These are phyloP conservation scores for Drosophila kuntzei DNA, from an alignment of 2,888 invertebrate species.

Conservation along the genomic window DNA sequence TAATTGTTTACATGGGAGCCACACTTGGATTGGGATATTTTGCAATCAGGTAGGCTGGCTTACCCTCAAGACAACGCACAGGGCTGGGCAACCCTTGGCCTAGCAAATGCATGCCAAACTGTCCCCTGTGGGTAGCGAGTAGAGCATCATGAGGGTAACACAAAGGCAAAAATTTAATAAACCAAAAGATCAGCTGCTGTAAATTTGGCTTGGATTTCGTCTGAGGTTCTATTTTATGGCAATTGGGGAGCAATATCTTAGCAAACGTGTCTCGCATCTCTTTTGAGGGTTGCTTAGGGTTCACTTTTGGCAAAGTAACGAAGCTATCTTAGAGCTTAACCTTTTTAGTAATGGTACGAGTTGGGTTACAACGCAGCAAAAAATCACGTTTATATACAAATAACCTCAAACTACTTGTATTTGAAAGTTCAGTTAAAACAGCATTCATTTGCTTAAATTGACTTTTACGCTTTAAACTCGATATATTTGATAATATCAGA, in stretches of 20 bases:
- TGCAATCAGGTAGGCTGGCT: slow-evolving; percentile 65
- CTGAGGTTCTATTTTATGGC: slow-evolving; percentile 53
- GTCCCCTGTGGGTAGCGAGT: slow-evolving; percentile 64
- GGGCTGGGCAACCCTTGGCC: slow-evolving; percentile 62
- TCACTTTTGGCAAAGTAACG: slow-evolving; percentile 9
- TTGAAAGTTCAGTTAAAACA: not conserved
- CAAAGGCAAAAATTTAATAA: slow-evolving; percentile 65
- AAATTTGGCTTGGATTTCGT: slow-evolving; percentile 51
- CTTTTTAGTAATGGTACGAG: slow-evolving; percentile 14
- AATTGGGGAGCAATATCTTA: slow-evolving; percentile 69
- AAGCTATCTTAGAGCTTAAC: slow-evolving; percentile 17
- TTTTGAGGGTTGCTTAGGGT: slow-evolving; percentile 49
- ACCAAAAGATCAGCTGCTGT: slow-evolving; percentile 72
- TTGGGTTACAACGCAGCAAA: slow-evolving; percentile 3
- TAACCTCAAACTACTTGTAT: slow-evolving; percentile 8
- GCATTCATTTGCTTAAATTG: slow-evolving; percentile 21
- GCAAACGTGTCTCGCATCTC: slow-evolving; percentile 44
- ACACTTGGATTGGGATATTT: slow-evolving; percentile 39
- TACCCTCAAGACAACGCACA: slow-evolving; percentile 36
- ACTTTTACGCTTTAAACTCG: not conserved
- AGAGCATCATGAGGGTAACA: slow-evolving; percentile 55
- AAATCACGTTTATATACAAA: slow-evolving; percentile 17
- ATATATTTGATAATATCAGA: not conserved
- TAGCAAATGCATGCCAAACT: slow-evolving; percentile 59
- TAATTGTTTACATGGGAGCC: slow-evolving; percentile 69